phyloP scores from a whole-genome alignment of 1,140 invertebrate species.

The Drosophila arizonae region DNA sequence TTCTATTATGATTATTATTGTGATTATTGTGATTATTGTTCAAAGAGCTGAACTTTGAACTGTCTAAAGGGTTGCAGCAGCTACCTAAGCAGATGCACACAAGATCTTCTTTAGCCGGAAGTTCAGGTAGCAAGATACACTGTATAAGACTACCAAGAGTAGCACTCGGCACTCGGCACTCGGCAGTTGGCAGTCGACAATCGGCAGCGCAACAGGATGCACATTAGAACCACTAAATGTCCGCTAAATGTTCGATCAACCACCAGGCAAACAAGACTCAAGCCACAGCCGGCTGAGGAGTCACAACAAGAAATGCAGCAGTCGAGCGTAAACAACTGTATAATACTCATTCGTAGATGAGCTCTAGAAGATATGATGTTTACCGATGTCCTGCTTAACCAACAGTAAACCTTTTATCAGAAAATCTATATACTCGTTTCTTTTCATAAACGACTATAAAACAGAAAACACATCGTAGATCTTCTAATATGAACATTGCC shows the following conservation, averaged over 20 bases:
- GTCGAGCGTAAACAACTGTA: too few species aligned
- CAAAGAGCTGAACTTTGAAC: conserved; percentile 55
- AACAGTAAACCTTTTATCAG: too few species aligned
- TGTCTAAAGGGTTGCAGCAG: conserved; percentile 22
- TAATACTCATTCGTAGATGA: too few species aligned
- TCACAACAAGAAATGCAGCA: too few species aligned
- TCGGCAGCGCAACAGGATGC: conserved; percentile 64
- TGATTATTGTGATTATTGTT: conserved; percentile 52
- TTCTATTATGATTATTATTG: conserved; percentile 20
- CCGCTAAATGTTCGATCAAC: conserved; percentile 42
- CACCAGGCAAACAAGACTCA: background rate
- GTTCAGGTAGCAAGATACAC: conserved; percentile 71
- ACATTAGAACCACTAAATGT: conserved; percentile 70
- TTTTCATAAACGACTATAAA: too few species aligned
- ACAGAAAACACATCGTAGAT: too few species aligned
- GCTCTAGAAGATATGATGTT: too few species aligned
- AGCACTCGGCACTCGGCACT: background rate
- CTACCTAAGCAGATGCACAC: conserved; percentile 29
- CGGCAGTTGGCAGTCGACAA: background rate
- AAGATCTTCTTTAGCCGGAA: conserved; percentile 48
- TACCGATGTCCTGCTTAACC: too few species aligned
- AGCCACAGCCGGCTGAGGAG: background rate
- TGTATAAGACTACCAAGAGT: conserved; percentile 10
- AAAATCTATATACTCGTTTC: too few species aligned
- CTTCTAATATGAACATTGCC: too few species aligned